A percentile compares a stretch with the other conserved stretches of the same genome.
Evolutionary conservation across 2,797 vertebrate species (phyloP).

Genomic region (Aeoliscus strigatus): DNA sequence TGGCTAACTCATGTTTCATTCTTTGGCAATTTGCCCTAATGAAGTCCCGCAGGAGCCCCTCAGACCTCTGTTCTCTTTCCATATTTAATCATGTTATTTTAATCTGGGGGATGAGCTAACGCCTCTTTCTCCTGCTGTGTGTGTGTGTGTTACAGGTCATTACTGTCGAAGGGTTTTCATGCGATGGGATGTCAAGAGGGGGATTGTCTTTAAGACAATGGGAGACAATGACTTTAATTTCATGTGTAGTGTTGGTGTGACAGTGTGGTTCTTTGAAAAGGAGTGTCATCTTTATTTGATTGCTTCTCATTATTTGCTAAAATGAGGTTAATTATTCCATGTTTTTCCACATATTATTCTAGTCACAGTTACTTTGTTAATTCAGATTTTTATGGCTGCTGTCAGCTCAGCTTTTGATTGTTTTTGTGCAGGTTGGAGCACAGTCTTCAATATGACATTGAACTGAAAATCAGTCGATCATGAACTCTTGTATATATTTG

Average conservation of each 20-base stretch:
- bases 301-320: slow-evolving; percentile 52
- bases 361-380: slow-evolving; percentile 25
- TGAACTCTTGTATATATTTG: too few species aligned
- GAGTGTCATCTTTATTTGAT: slow-evolving; percentile 39
- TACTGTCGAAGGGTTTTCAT: slow-evolving; percentile 70
- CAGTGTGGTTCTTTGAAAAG: slow-evolving; percentile 49
- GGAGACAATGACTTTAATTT: slow-evolving; percentile 60
- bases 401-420: slow-evolving; percentile 46
- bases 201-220: slow-evolving; percentile 62
- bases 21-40: slow-evolving; percentile 99
- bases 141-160: slow-evolving; percentile 64
- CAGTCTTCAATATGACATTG: slow-evolving; percentile 24
- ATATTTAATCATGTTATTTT: slow-evolving; percentile 95
- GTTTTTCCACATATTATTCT: slow-evolving; percentile 42
- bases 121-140: slow-evolving; percentile 56
- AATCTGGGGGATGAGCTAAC: slow-evolving; percentile 85
- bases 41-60: slow-evolving; percentile 95
- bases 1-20: slow-evolving; percentile 98
- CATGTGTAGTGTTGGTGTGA: slow-evolving; percentile 48
- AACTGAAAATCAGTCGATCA: slow-evolving; percentile 32
- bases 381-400: slow-evolving; percentile 47
- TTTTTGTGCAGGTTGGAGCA: slow-evolving; percentile 38
- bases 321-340: slow-evolving; percentile 44
- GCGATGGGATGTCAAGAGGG: slow-evolving; percentile 62
- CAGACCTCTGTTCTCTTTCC: slow-evolving; percentile 90